A percentile compares a stretch with the other conserved stretches of the same genome.
These are phyloP conservation scores for Microtus oregoni DNA, from an alignment of 2,113 vertebrate species.

Conservation along the genomic window DNA sequence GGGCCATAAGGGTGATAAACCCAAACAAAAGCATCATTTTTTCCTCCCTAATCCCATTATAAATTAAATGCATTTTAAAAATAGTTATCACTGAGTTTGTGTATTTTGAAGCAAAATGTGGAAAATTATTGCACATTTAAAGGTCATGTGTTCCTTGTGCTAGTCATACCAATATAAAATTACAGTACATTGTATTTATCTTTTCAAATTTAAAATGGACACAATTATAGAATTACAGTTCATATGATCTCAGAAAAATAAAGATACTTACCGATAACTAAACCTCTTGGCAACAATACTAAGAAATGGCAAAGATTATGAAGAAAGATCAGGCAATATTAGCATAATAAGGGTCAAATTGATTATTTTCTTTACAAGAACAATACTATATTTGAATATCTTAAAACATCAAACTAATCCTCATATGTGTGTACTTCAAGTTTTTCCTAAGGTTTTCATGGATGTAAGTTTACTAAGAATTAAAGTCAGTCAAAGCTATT, in stretches of 20 bases:
- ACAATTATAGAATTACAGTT: not conserved
- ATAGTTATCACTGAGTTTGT: not conserved
- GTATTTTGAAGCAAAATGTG: not conserved
- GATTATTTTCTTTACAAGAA: slow-evolving; percentile 21
- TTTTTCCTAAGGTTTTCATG: not conserved
- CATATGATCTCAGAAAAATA: not conserved
- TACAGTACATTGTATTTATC: not conserved
- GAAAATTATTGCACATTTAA: not conserved
- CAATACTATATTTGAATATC: not conserved
- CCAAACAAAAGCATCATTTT: slow-evolving; percentile 8
- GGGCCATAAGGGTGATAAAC: slow-evolving; percentile 60
- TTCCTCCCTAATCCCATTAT: slow-evolving; percentile 47
- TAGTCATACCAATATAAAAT: not conserved
- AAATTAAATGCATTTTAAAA: slow-evolving; percentile 54
- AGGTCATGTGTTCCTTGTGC: not conserved
- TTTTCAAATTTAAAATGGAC: slow-evolving; percentile 57
- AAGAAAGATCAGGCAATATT: not conserved
- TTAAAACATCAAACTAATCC: not conserved
- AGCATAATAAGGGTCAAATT: not conserved
- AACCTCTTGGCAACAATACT: not conserved
- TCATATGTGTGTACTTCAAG: not conserved
- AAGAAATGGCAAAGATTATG: not conserved
- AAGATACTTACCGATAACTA: not conserved
- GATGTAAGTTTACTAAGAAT: not conserved
- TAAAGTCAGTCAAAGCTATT: not conserved